Conservation (phyloP, 2,113 vertebrate species). For the Paramormyrops kingsleyae region DNA sequence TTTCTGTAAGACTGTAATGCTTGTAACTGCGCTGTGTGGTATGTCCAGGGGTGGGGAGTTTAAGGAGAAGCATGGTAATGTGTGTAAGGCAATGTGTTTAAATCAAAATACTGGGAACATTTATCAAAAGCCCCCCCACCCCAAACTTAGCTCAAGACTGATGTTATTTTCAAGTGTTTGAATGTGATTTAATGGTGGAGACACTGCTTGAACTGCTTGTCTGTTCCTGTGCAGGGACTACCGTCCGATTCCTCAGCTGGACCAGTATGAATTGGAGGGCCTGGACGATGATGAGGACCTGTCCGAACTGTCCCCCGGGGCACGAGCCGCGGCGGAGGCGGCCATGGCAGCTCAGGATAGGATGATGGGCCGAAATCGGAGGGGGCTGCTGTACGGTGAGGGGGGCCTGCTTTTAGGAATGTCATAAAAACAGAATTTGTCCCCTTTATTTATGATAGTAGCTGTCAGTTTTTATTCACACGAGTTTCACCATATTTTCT, state of each 20-base stretch:
- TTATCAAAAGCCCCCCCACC: background rate
- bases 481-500: background rate
- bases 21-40: background rate
- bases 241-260: constrained; percentile 83
- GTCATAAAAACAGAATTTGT: background rate
- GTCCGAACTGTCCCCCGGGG: constrained; percentile 84
- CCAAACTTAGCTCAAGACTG: background rate
- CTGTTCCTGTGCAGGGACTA: constrained; percentile 70
- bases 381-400: constrained; percentile 73
- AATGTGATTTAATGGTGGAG: background rate
- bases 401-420: background rate
- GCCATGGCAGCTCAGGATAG: constrained; percentile 81
- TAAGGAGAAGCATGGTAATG: background rate
- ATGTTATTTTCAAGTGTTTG: background rate
- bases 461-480: background rate
- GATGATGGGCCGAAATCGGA: constrained; percentile 75
- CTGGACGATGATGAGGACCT: constrained; percentile 84
- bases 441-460: background rate
- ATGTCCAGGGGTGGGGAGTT: background rate
- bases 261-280: constrained; percentile 81
- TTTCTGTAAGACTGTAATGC: background rate
- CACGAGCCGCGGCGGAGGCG: constrained; percentile 79
- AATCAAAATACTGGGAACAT: background rate
- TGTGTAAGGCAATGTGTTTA: background rate
- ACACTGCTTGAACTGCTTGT: background rate